Percentiles rank a stretch among this genome's conserved stretches.
These are phyloP conservation scores for Thinocorus orbignyianus DNA, from an alignment of 2,113 vertebrate species.

Conservation along the genomic window DNA sequence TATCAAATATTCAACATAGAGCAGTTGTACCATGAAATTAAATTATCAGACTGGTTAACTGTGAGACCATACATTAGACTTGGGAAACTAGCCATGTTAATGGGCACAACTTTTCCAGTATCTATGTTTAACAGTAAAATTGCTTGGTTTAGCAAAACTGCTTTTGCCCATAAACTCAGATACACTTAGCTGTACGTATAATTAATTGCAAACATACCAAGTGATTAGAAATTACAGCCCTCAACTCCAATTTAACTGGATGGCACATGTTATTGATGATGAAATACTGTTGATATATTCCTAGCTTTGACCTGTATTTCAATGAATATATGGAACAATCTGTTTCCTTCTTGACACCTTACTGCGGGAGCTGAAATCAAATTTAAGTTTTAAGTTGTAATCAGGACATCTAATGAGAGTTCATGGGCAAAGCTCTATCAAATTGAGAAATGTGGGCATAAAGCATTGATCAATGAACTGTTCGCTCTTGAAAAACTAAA, in stretches of 20 bases:
- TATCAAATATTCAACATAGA: not conserved
- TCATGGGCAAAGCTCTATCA: conserved; percentile 46
- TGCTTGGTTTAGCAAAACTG: not conserved
- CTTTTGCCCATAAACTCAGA: not conserved
- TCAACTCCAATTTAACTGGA: not conserved
- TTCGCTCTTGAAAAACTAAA: conserved; percentile 48
- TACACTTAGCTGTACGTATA: not conserved
- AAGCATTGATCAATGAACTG: conserved; percentile 49
- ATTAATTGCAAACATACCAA: conserved; percentile 18
- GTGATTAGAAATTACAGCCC: not conserved
- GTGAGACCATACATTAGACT: conserved; percentile 1
- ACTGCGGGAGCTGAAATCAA: conserved; percentile 4
- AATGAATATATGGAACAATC: not conserved
- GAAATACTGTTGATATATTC: not conserved
- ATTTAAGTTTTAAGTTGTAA: conserved; percentile 33
- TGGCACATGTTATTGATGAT: not conserved
- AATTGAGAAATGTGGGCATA: conserved; percentile 31
- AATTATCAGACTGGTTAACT: conserved; percentile 34
- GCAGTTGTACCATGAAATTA: conserved; percentile 23
- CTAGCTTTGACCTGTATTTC: not conserved
- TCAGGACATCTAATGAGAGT: conserved; percentile 36
- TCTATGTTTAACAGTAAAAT: not conserved
- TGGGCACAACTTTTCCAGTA: not conserved
- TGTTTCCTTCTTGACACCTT: not conserved
- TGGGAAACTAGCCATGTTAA: not conserved